A percentile compares a stretch with the other conserved stretches of the same genome.
Conservation (phyloP, 2,888 invertebrate genomes). For the Pollenia amentaria region DNA sequence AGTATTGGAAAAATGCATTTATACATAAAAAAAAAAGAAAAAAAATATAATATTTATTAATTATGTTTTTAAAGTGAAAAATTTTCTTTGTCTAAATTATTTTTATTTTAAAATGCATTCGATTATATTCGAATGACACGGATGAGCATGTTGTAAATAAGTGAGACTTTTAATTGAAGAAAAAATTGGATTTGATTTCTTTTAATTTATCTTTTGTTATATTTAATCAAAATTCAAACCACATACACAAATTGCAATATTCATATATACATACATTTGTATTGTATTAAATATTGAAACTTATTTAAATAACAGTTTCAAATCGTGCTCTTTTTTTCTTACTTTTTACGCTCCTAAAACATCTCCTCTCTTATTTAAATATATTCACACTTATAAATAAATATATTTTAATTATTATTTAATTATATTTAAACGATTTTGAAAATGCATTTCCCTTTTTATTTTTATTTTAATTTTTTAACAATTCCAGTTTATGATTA, state of each 20-base stretch:
- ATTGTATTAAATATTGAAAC: conserved; percentile 43
- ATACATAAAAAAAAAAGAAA: conserved; percentile 62
- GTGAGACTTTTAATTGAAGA: conserved; percentile 34
- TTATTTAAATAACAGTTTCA: conserved; percentile 39
- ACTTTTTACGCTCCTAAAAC: not conserved
- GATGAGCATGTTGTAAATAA: conserved; percentile 65
- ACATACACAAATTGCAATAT: not conserved
- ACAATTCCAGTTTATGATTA: conserved; percentile 57
- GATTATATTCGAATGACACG: conserved; percentile 5
- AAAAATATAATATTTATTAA: conserved; percentile 46
- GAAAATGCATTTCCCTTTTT: conserved; percentile 25
- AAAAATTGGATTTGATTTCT: conserved; percentile 6
- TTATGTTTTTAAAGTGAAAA: conserved; percentile 47
- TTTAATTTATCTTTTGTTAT: conserved; percentile 15
- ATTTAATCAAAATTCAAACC: conserved; percentile 30
- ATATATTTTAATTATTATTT: conserved; percentile 65
- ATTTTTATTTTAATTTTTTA: conserved; percentile 30
- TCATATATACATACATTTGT: conserved; percentile 9
- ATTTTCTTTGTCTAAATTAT: conserved; percentile 36
- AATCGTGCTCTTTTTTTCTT: conserved; percentile 37
- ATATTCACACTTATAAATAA: conserved; percentile 49
- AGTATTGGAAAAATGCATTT: conserved; percentile 74
- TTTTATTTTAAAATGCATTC: conserved; percentile 9
- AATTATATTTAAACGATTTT: conserved; percentile 46
- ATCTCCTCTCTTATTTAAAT: conserved; percentile 30